Base-by-base conservation (phyloP, 2,888 invertebrate genomes). In the Hemistola chrysoprasaria region DNA sequence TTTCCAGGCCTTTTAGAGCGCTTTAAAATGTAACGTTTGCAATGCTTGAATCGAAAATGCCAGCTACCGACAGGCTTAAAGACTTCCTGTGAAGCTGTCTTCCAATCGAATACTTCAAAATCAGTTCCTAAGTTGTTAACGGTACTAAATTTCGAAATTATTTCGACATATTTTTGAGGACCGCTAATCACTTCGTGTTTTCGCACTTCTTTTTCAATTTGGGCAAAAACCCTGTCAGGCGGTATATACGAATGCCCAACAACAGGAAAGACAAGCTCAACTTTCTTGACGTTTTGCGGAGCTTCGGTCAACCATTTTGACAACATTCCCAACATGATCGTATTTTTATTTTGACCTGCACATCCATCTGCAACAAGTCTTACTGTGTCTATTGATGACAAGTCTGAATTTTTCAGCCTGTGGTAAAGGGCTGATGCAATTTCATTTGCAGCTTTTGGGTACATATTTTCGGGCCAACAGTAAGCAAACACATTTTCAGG, bases 281-380 rank as follows among this genome's bases (percentile, higher is more conserved):
- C 16, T 20, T 28, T 36, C 46, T 51, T 43, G 7, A 50, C 22
- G 2, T 2, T 16, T 16, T 40, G 16, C 7, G 11, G 26, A 8
- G 25, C 22, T 21, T 8, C 20, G 6, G 22, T 10, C 1, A 33
- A 8, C 33, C 46, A 49, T 22, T 37, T 43, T 34, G 36, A 37
- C 8, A 22, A 22, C 46, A 43, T 46, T 6, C 28, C 27, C 6
- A 50, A 16, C 6, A 40, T n/a, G 11, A 24, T 49, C 7, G 29
- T 41, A 24, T 56, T 53, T 42, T 53, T 56, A 30, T 53, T 56
- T 20, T 56, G 56, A 7, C 40, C 43, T 11, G 36, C 47, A 23
- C 47, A 50, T 5, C 53, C 49, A 28, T 55, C 55, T 7, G 50
- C 47, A 3, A 52, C 23, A 9, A 55, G 25, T 7, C 55, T 22